Evolutionary conservation across 2,797 vertebrate genomes (phyloP).

Genomic region (Phoeniculus purpureus): DNA sequence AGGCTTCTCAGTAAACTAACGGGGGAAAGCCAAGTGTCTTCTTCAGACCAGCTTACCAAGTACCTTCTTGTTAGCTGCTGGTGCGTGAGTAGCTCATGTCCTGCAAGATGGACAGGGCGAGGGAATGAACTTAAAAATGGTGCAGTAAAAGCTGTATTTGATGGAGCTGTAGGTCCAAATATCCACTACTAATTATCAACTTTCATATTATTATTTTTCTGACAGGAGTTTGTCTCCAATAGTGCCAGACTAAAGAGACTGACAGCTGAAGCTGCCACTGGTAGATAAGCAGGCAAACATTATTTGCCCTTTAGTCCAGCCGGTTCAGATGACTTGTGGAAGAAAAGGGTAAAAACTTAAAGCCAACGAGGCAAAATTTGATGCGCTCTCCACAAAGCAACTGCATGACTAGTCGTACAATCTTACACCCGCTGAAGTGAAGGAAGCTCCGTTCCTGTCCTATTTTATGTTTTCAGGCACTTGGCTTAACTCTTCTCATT

Average conservation of each 20-base stretch:
- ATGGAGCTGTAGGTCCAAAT: neutral
- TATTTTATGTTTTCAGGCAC: neutral
- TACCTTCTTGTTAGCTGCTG: neutral
- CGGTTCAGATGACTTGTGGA: neutral
- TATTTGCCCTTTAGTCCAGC: neutral
- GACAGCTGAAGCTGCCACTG: neutral
- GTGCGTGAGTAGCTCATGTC: neutral
- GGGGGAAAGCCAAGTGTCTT: neutral
- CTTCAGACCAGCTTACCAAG: neutral
- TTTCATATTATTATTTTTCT: neutral
- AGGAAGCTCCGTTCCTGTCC: accelerated
- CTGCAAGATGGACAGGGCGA: neutral
- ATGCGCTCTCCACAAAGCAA: neutral
- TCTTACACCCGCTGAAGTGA: neutral
- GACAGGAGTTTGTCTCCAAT: neutral
- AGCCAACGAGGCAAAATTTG: neutral
- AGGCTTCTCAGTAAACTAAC: neutral
- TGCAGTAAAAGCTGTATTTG: neutral
- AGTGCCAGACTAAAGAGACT: neutral
- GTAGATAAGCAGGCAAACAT: neutral
- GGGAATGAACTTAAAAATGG: neutral
- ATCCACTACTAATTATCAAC: neutral
- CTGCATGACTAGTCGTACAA: neutral
- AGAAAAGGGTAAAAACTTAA: neutral
- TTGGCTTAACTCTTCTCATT: neutral